A percentile compares a stretch with the other conserved stretches of the same genome.
Conservation (phyloP, 2,113 vertebrate genomes). For the Ceyx cyanopectus region DNA sequence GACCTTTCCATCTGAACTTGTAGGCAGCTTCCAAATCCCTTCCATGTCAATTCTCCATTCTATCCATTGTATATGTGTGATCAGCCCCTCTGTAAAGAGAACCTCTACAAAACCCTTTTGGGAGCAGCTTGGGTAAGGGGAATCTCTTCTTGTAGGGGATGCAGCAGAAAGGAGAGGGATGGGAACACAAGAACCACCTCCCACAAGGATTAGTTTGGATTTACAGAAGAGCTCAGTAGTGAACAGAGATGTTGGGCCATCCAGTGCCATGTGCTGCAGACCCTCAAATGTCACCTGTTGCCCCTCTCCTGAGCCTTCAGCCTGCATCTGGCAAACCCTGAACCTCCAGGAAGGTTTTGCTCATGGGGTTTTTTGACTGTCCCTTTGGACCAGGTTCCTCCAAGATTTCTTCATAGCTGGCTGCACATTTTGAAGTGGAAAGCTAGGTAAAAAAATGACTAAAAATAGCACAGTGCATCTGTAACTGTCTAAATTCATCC, state of each 20-base stretch:
- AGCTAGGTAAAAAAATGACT: background rate
- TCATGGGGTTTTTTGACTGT: background rate
- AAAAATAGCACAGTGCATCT: background rate
- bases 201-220: background rate
- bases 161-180: background rate
- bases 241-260: background rate
- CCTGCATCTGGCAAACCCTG: background rate
- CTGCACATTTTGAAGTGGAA: background rate
- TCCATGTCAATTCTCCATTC: accelerated
- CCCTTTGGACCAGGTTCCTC: background rate
- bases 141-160: background rate
- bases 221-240: background rate
- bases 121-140: background rate
- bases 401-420: background rate
- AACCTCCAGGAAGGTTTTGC: background rate
- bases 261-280: accelerated
- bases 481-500: background rate
- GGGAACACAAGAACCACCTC: background rate
- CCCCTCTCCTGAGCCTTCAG: background rate
- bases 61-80: background rate
- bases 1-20: background rate
- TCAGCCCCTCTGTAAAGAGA: background rate
- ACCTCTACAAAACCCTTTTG: background rate
- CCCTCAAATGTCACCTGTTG: background rate
- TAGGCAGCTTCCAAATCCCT: background rate